Conservation (phyloP, 2,797 vertebrate species). For the Liparis tanakae region DNA sequence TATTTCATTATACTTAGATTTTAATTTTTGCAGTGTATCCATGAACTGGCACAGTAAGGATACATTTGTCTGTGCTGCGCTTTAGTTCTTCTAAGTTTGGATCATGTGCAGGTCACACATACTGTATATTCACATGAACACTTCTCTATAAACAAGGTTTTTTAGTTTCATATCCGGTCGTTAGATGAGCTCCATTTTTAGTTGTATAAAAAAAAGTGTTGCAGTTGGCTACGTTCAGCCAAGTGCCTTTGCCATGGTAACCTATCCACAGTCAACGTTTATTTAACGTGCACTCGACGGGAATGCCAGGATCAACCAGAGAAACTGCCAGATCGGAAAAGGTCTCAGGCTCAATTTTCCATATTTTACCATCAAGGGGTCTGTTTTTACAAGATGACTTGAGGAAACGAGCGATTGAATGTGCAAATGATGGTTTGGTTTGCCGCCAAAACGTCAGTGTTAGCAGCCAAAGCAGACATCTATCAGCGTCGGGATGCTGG, state of each 20-base stretch:
- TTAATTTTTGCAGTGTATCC: no score
- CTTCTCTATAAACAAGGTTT: neutral
- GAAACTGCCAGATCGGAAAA: constrained; percentile 26
- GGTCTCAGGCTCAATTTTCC: constrained; percentile 10
- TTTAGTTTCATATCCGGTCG: neutral
- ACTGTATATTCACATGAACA: constrained; percentile 2
- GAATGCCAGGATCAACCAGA: constrained; percentile 2
- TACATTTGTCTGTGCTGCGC: neutral
- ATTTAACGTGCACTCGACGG: constrained; percentile 24
- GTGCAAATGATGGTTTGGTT: constrained; percentile 44
- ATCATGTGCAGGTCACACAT: neutral
- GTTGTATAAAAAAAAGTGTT: constrained; percentile 25
- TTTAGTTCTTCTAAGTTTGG: neutral
- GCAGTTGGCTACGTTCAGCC: constrained; percentile 2
- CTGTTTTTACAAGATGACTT: constrained; percentile 46
- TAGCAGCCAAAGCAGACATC: constrained; percentile 54
- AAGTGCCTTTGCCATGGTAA: constrained; percentile 31
- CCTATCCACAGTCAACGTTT: constrained; percentile 27
- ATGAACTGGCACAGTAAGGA: neutral
- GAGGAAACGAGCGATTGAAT: constrained; percentile 40
- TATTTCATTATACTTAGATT: no score
- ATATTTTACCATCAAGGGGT: constrained; percentile 29
- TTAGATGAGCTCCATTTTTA: constrained; percentile 26
- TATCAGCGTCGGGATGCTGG: constrained; percentile 46
- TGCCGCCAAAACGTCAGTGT: constrained; percentile 41